These are phyloP conservation scores for Neoitamus cyanurus DNA, from an alignment of 2,888 invertebrate genomes.

Conservation along the genomic window DNA sequence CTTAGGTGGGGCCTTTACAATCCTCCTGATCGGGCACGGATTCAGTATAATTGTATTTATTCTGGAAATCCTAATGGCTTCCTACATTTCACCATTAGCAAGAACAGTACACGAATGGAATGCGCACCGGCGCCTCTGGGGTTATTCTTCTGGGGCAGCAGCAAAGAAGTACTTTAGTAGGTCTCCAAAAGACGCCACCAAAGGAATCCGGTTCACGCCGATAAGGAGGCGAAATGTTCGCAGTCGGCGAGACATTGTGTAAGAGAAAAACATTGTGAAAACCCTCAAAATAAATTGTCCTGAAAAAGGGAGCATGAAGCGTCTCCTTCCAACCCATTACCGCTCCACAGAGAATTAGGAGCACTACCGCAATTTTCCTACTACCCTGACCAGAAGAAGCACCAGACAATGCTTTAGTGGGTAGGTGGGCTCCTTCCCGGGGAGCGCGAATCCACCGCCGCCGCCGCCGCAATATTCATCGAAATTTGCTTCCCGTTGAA, in stretches of 20 bases:
- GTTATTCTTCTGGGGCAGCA: neutral
- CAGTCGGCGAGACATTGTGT: neutral
- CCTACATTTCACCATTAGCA: neutral
- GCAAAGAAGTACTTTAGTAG: neutral
- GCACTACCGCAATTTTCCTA: neutral
- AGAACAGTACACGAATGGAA: neutral
- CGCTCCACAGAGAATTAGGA: neutral
- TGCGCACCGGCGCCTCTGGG: neutral
- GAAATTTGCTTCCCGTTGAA: slow-evolving; percentile 21
- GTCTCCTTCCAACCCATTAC: neutral
- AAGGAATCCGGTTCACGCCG: neutral
- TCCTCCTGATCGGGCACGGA: slow-evolving; percentile 66
- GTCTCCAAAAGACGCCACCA: neutral
- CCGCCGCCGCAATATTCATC: neutral
- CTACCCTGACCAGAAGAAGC: neutral
- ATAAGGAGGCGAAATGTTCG: neutral
- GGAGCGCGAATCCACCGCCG: neutral
- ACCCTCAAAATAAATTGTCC: neutral
- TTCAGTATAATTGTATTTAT: slow-evolving; percentile 58
- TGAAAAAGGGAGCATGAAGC: neutral
- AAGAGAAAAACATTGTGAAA: neutral
- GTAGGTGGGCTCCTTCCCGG: neutral
- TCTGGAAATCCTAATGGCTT: neutral
- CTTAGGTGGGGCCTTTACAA: slow-evolving; percentile 69
- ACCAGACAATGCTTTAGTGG: neutral